phyloP scores from a whole-genome alignment of 2,113 vertebrate genomes.

The Oreotrochilus melanogaster region DNA sequence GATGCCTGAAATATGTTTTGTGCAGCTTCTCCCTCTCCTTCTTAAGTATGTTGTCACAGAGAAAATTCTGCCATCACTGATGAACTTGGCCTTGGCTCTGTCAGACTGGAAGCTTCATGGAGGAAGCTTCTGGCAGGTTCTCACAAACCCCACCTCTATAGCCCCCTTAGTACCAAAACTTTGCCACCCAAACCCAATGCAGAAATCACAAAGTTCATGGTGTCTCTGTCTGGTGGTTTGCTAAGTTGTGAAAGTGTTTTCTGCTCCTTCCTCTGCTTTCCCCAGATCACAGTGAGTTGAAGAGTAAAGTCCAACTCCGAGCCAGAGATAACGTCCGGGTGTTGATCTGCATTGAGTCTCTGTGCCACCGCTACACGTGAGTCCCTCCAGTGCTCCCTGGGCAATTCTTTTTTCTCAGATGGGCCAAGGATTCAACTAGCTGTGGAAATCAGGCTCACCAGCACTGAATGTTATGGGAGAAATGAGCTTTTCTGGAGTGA shows the following conservation, averaged over 20 bases:
- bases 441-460: neutral
- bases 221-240: neutral
- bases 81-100: too few species aligned
- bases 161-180: neutral
- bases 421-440: neutral
- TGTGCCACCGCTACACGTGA: conserved; percentile 92
- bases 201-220: neutral
- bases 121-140: neutral
- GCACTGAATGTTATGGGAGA: neutral
- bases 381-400: neutral
- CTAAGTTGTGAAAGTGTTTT: neutral
- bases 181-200: neutral
- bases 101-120: too few species aligned
- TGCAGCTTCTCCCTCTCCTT: too few species aligned
- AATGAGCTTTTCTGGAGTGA: neutral
- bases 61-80: too few species aligned
- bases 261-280: neutral
- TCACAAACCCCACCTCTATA: too few species aligned
- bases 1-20: too few species aligned
- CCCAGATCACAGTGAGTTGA: conserved; percentile 89
- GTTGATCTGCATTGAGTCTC: conserved; percentile 93
- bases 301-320: conserved; percentile 85
- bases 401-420: neutral
- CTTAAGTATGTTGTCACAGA: too few species aligned
- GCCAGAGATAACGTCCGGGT: conserved; percentile 87